Base-by-base conservation (phyloP, 2,113 vertebrate species). In the Mohoua ochrocephala region DNA sequence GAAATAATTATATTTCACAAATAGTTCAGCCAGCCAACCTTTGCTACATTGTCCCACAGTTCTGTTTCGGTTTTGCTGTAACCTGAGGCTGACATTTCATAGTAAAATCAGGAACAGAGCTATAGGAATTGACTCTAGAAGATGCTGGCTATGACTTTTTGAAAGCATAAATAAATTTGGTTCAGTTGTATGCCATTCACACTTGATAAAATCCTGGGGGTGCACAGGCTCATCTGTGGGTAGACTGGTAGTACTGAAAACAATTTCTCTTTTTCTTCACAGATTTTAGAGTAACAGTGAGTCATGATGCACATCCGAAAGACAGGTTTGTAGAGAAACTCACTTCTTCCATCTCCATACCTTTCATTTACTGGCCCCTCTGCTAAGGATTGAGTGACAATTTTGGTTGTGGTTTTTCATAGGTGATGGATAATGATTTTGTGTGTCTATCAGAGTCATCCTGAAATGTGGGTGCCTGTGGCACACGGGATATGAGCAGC, bases 1-100 rank as follows among this genome's bases (percentile, higher is more conserved):
- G 37, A 94, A 96, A 91, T 84, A 94, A 91, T 91, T 96, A 69
- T 83, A 33, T 91, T 96, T 87, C 94, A 84, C 30, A 70, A 91
- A 88, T 1, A 4, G 81, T 78, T 90, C 84, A 96, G 90, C 85
- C 92, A 93, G 84, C 50, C 75, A 93, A 86, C 57, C 21, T 93
- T 86, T 65, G 8, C 63, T 91, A 26, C 11, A 0, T 23, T 86
- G 87, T 91, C 71, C 87, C 74, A 89, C 45, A 85, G 90, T 77
- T 95, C 61, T 85, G 14, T 73, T 94, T 87, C 4, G 1, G 18
- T 93, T 95, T 84, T 82, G n/a, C 74, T 90, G 63, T 95, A 88
- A 91, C 53, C 45, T 33, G 45, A 82, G 64, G 61, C 30, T 90
- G 75, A 90, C 70, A 41, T 93, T 61, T 84, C 53, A 15, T 7